phyloP scores from a whole-genome alignment of 2,797 vertebrate species.

The Lagothrix lagotricha region DNA sequence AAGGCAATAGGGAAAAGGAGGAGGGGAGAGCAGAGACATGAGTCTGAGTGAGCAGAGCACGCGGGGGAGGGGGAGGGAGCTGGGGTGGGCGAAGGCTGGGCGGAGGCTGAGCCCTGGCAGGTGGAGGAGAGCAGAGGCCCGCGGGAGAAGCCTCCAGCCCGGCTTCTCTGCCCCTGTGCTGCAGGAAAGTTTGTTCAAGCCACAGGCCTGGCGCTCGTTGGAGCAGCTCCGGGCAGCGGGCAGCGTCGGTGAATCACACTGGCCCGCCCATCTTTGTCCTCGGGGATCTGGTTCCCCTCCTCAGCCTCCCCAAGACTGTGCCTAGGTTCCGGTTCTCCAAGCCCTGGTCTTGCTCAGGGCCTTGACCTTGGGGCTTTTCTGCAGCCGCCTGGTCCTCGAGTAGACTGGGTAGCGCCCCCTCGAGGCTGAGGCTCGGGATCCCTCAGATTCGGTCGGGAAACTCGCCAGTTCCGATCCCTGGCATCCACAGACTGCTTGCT shows the following conservation, averaged over 20 bases:
- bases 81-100: slow-evolving; percentile 59
- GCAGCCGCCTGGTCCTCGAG: not conserved
- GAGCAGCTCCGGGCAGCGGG: not conserved
- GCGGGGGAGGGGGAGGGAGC: slow-evolving; percentile 38
- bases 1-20: slow-evolving; percentile 46
- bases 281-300: not conserved
- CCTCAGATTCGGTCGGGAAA: not conserved
- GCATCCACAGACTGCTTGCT: not conserved
- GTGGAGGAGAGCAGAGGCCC: slow-evolving; percentile 42
- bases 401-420: slow-evolving; percentile 31
- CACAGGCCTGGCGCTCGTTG: not conserved
- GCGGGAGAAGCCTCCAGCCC: not conserved
- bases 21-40: slow-evolving; percentile 34
- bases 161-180: not conserved
- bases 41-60: slow-evolving; percentile 14
- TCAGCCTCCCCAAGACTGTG: not conserved
- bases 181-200: slow-evolving; percentile 62
- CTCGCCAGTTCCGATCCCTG: not conserved
- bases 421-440: slow-evolving; percentile 18
- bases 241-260: not conserved
- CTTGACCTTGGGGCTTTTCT: not conserved
- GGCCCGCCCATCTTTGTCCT: slow-evolving; percentile 26
- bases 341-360: not conserved
- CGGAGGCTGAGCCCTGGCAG: slow-evolving; percentile 55
- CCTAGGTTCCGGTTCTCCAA: not conserved